Conservation (phyloP, 2,113 vertebrate species). For the Ia io region DNA sequence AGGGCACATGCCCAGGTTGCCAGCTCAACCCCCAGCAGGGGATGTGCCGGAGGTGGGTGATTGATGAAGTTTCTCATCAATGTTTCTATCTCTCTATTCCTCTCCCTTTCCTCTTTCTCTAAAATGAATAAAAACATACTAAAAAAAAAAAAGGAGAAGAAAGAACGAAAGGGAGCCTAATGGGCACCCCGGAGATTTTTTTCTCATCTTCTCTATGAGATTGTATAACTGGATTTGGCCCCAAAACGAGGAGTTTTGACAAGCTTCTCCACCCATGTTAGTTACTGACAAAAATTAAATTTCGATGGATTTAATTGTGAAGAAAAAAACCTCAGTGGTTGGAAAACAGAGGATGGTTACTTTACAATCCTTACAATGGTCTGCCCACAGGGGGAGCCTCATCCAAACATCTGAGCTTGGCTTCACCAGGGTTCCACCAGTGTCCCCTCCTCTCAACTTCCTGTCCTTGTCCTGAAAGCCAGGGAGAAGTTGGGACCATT, state of each 20-base stretch:
- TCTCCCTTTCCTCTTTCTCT: no score
- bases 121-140: no score
- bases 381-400: neutral
- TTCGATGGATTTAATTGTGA: neutral
- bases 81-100: no score
- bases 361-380: neutral
- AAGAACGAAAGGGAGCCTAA: neutral
- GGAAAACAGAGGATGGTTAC: neutral
- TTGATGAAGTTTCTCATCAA: no score
- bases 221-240: neutral
- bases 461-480: neutral
- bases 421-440: neutral
- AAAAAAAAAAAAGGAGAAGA: no score
- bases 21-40: no score
- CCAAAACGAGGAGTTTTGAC: neutral
- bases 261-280: neutral
- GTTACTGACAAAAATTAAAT: neutral
- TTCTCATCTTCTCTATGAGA: neutral
- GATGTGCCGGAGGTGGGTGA: no score
- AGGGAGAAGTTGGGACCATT: neutral
- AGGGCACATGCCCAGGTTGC: no score
- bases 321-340: neutral
- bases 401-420: neutral
- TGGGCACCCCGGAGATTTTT: neutral
- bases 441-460: neutral